Conservation (phyloP, 2,888 invertebrate species). For the Pammene aurita region DNA sequence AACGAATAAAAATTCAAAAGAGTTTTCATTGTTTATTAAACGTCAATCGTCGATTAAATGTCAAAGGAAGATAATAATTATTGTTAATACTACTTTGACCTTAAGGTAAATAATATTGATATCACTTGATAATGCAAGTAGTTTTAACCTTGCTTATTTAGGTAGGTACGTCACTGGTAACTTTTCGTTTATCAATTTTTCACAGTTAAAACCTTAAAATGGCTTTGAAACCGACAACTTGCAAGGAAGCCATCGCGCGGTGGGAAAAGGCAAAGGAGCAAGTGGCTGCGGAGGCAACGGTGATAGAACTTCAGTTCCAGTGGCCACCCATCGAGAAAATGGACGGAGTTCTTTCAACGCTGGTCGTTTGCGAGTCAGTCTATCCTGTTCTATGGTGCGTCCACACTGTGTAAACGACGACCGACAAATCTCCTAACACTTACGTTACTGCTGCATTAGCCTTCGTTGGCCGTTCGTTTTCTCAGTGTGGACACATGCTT, state of each 20-base stretch:
- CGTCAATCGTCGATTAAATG: conserved; percentile 12
- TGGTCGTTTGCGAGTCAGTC: conserved; percentile 89
- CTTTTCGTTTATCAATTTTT: neutral
- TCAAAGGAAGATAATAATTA: conserved; percentile 9
- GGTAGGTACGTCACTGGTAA: neutral
- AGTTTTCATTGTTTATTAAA: conserved; percentile 9
- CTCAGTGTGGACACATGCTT: no score
- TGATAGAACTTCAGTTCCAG: conserved; percentile 92
- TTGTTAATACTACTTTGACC: neutral
- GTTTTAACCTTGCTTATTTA: no score
- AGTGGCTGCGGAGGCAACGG: conserved; percentile 86
- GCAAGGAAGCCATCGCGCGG: conserved; percentile 92
- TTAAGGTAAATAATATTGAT: neutral
- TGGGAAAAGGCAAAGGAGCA: conserved; percentile 91
- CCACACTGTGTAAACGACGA: no score
- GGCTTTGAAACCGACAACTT: conserved; percentile 85
- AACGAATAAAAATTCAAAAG: conserved; percentile 17
- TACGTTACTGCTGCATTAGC: no score
- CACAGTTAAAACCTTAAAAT: conserved; percentile 44
- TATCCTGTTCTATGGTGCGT: neutral
- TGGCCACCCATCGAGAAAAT: conserved; percentile 98
- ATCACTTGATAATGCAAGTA: no score
- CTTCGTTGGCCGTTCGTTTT: no score
- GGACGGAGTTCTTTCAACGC: conserved; percentile 92
- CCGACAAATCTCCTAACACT: no score